Evolutionary conservation across 2,113 vertebrate genomes (phyloP).

Genomic region (Paedocypris sp.): DNA sequence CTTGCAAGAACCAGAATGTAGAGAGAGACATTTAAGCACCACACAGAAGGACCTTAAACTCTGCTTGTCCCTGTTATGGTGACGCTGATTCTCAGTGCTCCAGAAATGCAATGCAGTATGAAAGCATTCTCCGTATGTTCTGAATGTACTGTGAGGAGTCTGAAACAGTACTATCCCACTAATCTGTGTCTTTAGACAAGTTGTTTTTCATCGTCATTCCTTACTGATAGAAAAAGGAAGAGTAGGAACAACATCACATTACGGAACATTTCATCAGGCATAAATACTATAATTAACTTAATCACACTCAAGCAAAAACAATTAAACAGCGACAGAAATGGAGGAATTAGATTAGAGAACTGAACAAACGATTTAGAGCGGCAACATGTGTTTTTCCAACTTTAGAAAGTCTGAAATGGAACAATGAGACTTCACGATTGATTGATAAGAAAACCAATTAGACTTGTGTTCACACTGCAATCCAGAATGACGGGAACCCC

Average conservation of each 20-base stretch:
- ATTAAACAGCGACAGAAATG: not conserved
- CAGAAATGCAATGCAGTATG: too few species aligned
- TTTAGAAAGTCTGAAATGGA: slow-evolving; percentile 1
- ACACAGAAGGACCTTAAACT: too few species aligned
- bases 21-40: too few species aligned
- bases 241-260: not conserved
- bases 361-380: too few species aligned
- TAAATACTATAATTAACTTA: not conserved
- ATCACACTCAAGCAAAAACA: not conserved
- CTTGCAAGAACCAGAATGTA: too few species aligned
- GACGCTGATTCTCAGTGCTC: too few species aligned
- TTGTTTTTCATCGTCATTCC: not conserved
- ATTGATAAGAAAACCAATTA: slow-evolving; percentile 45
- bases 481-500: slow-evolving; percentile 33
- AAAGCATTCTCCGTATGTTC: too few species aligned
- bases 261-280: not conserved
- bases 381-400: slow-evolving; percentile 14
- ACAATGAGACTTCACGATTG: not conserved
- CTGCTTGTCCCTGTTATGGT: too few species aligned
- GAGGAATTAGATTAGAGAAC: too few species aligned
- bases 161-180: too few species aligned
- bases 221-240: not conserved
- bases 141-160: too few species aligned
- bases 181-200: not conserved
- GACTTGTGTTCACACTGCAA: slow-evolving; percentile 53